Conservation (phyloP, 2,888 invertebrate genomes). For the Ormyrus labotus region DNA sequence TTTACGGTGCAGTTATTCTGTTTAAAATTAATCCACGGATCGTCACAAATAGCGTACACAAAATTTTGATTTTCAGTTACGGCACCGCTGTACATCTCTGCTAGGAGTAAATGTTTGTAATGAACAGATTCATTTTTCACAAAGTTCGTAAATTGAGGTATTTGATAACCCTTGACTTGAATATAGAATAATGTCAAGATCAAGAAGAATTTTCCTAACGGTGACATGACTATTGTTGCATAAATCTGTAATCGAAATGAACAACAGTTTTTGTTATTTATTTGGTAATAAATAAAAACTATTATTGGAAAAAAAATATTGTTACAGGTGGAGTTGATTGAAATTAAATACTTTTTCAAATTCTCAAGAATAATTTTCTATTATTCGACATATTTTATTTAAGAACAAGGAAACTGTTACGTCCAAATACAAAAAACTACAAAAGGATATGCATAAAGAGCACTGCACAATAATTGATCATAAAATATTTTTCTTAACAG, state of each 20-base stretch:
- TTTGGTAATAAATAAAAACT: neutral
- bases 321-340: too few species aligned
- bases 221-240: neutral
- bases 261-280: neutral
- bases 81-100: neutral
- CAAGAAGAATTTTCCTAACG: neutral
- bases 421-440: too few species aligned
- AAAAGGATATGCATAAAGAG: too few species aligned
- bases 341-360: too few species aligned
- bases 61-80: slow-evolving; percentile 36
- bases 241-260: neutral
- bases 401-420: too few species aligned
- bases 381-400: too few species aligned
- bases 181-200: neutral
- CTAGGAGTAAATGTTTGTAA: slow-evolving; percentile 9
- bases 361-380: too few species aligned
- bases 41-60: slow-evolving; percentile 31
- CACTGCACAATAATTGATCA: neutral
- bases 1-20: slow-evolving; percentile 31
- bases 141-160: slow-evolving; percentile 16
- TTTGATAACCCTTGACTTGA: neutral
- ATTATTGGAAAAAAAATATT: too few species aligned
- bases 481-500: neutral
- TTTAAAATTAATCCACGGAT: slow-evolving; percentile 24
- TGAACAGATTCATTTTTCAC: slow-evolving; percentile 8